A percentile compares a stretch with the other conserved stretches of the same genome.
phyloP scores from a whole-genome alignment of 2,113 vertebrate genomes.

The Pelecanoides urinatrix region DNA sequence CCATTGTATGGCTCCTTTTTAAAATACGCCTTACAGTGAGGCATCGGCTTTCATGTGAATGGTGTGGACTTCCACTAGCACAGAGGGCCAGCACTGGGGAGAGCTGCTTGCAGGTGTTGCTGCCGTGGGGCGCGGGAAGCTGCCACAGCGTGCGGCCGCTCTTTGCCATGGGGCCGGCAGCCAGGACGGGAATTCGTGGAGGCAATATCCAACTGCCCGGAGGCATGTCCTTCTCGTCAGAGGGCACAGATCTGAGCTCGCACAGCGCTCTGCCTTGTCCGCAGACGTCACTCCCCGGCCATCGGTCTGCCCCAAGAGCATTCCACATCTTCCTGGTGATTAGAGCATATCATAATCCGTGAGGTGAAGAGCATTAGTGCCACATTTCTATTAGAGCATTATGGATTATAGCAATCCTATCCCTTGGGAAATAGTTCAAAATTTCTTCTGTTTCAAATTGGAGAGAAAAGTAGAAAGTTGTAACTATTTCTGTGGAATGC shows the following conservation, averaged over 20 bases:
- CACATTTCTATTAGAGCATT: neutral
- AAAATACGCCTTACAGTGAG: neutral
- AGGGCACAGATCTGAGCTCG: accelerated
- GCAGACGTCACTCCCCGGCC: accelerated
- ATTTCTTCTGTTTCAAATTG: neutral
- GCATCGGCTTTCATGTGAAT: neutral
- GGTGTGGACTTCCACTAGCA: accelerated
- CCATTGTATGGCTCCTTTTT: neutral
- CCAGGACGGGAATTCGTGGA: accelerated
- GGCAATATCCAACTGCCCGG: accelerated
- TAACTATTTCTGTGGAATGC: neutral
- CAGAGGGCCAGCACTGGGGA: neutral
- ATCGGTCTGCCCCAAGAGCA: neutral
- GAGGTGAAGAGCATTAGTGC: neutral
- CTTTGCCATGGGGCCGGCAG: neutral
- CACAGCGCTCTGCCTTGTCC: accelerated
- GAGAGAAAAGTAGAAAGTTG: neutral
- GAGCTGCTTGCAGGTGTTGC: accelerated
- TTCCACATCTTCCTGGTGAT: accelerated
- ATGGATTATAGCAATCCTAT: neutral
- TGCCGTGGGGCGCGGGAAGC: accelerated
- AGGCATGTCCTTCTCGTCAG: neutral
- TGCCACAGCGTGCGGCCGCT: accelerated
- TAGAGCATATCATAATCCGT: neutral
- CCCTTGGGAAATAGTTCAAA: neutral